Percentiles rank a stretch among this genome's conserved stretches.
These are phyloP conservation scores for Halictus rubicundus DNA, from an alignment of 1,140 invertebrate genomes.

Conservation along the genomic window DNA sequence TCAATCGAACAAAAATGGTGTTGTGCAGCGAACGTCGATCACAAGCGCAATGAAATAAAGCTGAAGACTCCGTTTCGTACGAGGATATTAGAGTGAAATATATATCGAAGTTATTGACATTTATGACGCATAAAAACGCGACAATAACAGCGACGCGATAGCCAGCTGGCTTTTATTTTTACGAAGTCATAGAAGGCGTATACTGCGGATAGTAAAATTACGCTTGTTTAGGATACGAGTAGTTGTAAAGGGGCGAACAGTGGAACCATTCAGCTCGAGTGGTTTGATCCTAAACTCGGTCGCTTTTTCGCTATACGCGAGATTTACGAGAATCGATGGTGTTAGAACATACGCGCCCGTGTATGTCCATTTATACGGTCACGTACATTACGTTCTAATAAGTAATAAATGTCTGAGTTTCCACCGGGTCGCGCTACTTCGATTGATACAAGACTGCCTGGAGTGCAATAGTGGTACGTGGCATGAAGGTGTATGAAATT, in stretches of 20 bases:
- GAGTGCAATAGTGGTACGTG: neutral
- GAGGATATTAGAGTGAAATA: neutral
- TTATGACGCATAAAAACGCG: neutral
- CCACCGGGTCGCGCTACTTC: no score
- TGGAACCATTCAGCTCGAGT: neutral
- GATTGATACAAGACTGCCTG: neutral
- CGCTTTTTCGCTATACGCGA: neutral
- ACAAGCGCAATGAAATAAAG: neutral
- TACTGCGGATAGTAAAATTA: neutral
- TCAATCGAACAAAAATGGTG: no score
- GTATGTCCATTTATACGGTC: neutral
- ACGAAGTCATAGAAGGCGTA: neutral
- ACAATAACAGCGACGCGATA: neutral
- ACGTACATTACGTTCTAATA: neutral
- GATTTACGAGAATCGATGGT: neutral
- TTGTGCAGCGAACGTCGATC: no score
- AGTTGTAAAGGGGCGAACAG: neutral
- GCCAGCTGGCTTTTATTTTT: neutral
- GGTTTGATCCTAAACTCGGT: neutral
- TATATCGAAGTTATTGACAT: neutral
- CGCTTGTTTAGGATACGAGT: neutral
- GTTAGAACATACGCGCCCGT: neutral
- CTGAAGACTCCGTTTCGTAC: neutral
- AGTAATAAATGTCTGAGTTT: neutral
- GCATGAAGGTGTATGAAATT: neutral